These are phyloP conservation scores for Acrossocheilus fasciatus DNA, from an alignment of 2,797 vertebrate genomes.

Conservation along the genomic window DNA sequence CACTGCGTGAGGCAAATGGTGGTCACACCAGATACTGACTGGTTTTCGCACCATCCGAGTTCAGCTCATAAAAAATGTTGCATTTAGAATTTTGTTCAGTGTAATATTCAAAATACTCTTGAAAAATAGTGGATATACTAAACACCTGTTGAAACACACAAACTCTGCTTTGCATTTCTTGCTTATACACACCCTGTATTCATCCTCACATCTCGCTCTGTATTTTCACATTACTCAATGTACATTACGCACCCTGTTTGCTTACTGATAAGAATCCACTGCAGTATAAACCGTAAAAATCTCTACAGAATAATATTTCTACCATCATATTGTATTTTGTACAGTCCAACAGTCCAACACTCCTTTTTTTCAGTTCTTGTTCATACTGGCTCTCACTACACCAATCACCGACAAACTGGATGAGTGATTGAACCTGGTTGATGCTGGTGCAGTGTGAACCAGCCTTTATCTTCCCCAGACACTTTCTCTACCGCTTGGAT, in stretches of 20 bases:
- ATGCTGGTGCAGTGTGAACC: background rate
- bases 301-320: background rate
- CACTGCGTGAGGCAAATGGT: no score
- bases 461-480: background rate
- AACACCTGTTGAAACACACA: background rate
- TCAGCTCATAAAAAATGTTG: no score
- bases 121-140: background rate
- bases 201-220: background rate
- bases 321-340: background rate
- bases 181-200: background rate
- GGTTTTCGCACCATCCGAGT: no score
- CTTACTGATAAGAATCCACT: background rate
- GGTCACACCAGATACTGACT: no score
- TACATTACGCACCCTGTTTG: no score
- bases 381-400: background rate
- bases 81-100: no score
- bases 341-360: background rate
- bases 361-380: background rate
- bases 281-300: background rate
- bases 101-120: background rate
- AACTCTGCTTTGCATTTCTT: background rate
- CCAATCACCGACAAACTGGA: slow-evolving; percentile 3
- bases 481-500: background rate
- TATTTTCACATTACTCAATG: background rate
- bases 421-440: background rate